phyloP scores from a whole-genome alignment of 2,113 vertebrate genomes.

The Protobothrops flavoviridis region DNA sequence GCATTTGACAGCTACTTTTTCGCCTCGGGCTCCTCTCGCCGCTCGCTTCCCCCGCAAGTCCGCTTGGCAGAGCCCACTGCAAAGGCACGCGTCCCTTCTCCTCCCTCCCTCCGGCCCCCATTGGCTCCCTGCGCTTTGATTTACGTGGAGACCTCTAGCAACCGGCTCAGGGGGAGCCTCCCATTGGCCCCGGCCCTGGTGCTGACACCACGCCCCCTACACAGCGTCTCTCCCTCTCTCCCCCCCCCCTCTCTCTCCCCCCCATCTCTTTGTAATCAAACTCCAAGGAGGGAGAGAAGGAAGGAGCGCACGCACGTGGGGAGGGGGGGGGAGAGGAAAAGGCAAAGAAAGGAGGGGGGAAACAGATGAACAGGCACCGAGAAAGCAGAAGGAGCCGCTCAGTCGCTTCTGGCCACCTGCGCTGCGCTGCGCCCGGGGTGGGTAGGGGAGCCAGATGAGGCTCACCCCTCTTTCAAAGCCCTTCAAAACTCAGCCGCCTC shows the following conservation, averaged over 20 bases:
- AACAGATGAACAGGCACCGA: neutral
- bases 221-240: neutral
- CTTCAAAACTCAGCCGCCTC: neutral
- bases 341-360: neutral
- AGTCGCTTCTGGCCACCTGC: neutral
- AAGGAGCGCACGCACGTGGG: constrained; percentile 26
- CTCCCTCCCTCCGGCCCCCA: constrained; percentile 74
- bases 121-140: constrained; percentile 80
- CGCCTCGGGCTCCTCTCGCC: constrained; percentile 81
- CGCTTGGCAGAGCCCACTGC: constrained; percentile 80
- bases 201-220: constrained; percentile 58
- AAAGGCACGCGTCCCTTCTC: constrained; percentile 84
- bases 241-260: neutral
- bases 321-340: neutral
- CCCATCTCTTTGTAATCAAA: constrained; percentile 22
- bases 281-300: constrained; percentile 38
- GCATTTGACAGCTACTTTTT: constrained; percentile 94
- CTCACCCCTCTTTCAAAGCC: neutral
- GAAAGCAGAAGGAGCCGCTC: neutral
- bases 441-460: neutral
- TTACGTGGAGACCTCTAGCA: constrained; percentile 83
- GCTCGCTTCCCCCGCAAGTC: constrained; percentile 65
- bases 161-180: constrained; percentile 64
- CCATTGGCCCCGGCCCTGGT: constrained; percentile 68
- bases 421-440: neutral